Evolutionary conservation across 2,113 vertebrate species (phyloP), one percentile per base, ranked within the genome.

Genomic region (Myiopsitta monachus): DNA sequence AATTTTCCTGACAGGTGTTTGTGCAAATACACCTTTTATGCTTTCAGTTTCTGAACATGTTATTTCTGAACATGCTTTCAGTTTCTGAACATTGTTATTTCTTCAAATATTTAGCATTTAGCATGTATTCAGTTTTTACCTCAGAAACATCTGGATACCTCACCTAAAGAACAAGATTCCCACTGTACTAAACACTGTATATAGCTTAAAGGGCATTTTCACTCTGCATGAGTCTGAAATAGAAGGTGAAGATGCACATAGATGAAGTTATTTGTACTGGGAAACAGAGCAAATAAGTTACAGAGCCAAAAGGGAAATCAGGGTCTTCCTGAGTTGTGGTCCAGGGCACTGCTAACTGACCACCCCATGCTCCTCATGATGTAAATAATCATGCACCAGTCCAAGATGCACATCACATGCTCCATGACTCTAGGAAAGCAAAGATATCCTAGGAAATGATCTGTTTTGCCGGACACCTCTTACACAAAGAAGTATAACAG

Each of bases 331-430:
- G 69, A 88, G 64, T 4, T 51, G 36, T 11, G 3, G 77, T 21
- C 64, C 61, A 30, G 63, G 41, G n/a, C 47, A 31, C 18, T 47
- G 79, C 68, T 4, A 18, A 31, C n/a, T 14, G 70, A 62, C 30
- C 38, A 46, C 0, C 0, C 33, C 0, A 1, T 77, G 30, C 39
- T 72, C 38, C 24, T 33, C 18, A 2, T 59, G 43, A 87, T 59
- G 55, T 72, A 46, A 83, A 76, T 67, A 90, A 59, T n/a, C 63
- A 22, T 15, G 59, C 49, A 73, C 9, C 54, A 66, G 49, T 30
- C 62, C 78, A 74, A 51, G 46, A 54, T 73, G 68, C 38, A 19
- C 47, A 84, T 77, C 72, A 46, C 87, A 75, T 64, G 90, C 38
- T 59, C 61, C 21, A 14, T 31, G 66, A 86, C 46, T 88, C 63